These are phyloP conservation scores for Okamejei kenojei DNA, from an alignment of 2,797 vertebrate genomes.

Conservation along the genomic window DNA sequence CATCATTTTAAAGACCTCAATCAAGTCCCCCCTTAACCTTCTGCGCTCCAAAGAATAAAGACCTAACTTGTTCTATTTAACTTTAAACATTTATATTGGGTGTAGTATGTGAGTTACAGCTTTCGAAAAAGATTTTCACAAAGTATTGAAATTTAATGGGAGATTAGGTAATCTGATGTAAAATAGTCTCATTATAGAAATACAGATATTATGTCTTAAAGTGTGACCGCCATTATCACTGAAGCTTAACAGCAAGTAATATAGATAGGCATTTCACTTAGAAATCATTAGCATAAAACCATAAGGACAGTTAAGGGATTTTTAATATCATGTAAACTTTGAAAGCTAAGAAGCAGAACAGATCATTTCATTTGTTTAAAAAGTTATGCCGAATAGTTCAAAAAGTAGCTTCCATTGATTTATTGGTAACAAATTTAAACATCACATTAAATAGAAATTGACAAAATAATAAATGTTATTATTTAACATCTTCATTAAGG, in stretches of 20 bases:
- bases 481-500: background rate
- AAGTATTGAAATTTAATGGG: background rate
- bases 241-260: background rate
- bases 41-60: too few relatives aligned
- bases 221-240: background rate
- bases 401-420: background rate
- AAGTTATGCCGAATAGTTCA: background rate
- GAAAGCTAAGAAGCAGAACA: background rate
- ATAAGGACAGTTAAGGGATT: background rate
- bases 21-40: too few relatives aligned
- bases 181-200: background rate
- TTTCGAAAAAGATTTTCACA: background rate
- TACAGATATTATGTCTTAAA: background rate
- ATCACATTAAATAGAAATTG: background rate
- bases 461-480: background rate
- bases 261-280: constrained; percentile 8
- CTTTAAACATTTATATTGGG: background rate
- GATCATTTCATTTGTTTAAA: background rate
- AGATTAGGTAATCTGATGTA: background rate
- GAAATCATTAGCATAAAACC: background rate
- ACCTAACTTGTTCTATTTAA: too few relatives aligned
- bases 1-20: too few relatives aligned
- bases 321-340: background rate
- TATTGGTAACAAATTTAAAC: background rate
- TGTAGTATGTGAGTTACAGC: background rate